Conservation (phyloP, 2,888 invertebrate species). For the Lithophane leautieri region DNA sequence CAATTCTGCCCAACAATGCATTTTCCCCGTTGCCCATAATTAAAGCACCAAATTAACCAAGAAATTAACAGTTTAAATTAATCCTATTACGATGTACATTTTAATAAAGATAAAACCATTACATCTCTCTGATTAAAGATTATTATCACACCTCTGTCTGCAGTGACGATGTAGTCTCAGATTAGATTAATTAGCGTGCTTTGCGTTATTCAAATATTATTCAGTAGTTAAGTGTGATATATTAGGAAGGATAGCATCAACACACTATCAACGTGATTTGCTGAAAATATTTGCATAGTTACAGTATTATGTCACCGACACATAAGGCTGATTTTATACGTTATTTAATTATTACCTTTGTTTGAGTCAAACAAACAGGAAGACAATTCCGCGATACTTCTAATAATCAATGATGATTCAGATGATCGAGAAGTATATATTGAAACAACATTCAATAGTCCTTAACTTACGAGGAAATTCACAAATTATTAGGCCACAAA, state of each 20-base stretch:
- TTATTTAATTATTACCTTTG: neutral
- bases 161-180: slow-evolving; percentile 19
- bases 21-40: neutral
- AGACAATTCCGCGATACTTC: too few species aligned
- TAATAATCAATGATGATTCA: slow-evolving; percentile 2
- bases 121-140: slow-evolving; percentile 12
- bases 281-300: slow-evolving; percentile 28
- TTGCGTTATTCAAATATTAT: slow-evolving; percentile 32
- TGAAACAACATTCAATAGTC: neutral
- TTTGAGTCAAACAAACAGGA: neutral
- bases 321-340: neutral
- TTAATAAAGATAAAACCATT: slow-evolving; percentile 14
- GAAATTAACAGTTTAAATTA: neutral
- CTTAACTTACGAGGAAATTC: neutral
- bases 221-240: neutral
- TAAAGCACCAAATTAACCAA: neutral
- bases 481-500: neutral
- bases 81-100: slow-evolving; percentile 9
- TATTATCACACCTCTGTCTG: neutral
- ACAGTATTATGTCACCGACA: slow-evolving; percentile 11
- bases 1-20: neutral
- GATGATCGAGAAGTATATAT: neutral
- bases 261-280: slow-evolving; percentile 8
- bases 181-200: slow-evolving; percentile 38
- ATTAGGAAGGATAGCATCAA: neutral